Base-by-base conservation (phyloP, 1,140 invertebrate genomes). In the Tetramorium simillimum region DNA sequence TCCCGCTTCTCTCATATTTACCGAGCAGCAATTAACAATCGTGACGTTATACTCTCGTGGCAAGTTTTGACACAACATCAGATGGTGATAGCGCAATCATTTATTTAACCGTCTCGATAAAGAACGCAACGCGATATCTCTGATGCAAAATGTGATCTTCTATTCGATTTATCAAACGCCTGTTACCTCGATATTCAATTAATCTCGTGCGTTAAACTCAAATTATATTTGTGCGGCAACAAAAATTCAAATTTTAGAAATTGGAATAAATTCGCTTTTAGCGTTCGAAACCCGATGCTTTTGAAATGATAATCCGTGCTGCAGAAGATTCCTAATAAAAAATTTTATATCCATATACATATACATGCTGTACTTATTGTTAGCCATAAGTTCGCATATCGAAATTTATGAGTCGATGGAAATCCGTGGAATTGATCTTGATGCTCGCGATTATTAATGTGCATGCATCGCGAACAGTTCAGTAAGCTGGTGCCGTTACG, bases 401-500 rank as follows among this genome's bases (percentile, higher is more conserved):
- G 12, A 33, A 82, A 58, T 82, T 49, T 21, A 53, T 60, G 28
- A 33, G 10, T 63, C 6, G 21, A 3, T 4, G 33, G 33, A 33
- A 33, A 33, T 0, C 33, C 33, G 33, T 33, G 33, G 33, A 33
- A 33, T 33, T 33, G 33, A 33, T 62, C n/a, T 4, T 33, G 10
- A 3, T 24, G 43, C 40, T 53, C 2, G 46, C 18, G 16, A 43
- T 86, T 67, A 58, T 67, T 63, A 76, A 76, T 12, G 24, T 14
- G 10, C 10, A 63, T 7, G 49, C n/a, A 28, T 65, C 51, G 60
- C 33, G 46, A 56, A 75, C 28, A 37, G 33, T 73, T 58, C 53
- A 70, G 21, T 40, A 18, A 49, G 77, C 56, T 12, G 24, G 40
- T 80, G 80, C 67, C n/a, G 69, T 28, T 58, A 37, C n/a, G 10